Conservation (phyloP, 2,888 invertebrate species). For the Caenorhabditis sp. region DNA sequence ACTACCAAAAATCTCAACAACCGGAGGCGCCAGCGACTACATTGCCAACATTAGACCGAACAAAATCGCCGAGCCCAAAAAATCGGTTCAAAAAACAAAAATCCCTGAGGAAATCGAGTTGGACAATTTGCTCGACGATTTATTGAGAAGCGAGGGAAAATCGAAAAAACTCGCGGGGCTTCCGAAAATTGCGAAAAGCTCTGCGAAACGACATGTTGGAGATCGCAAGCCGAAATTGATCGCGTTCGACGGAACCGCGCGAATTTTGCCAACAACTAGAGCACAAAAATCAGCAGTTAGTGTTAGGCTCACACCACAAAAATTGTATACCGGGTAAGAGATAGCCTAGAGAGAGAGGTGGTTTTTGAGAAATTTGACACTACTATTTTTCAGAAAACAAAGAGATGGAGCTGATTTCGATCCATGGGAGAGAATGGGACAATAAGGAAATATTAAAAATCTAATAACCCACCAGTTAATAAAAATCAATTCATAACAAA, state of each 20-base stretch:
- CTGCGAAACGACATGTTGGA: slow-evolving; percentile 22
- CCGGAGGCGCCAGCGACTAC: neutral
- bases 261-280: slow-evolving; percentile 15
- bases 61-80: slow-evolving; percentile 14
- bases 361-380: neutral
- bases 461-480: slow-evolving; percentile 10
- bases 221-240: slow-evolving; percentile 19
- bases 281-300: no score
- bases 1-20: neutral
- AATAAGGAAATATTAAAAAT: slow-evolving; percentile 7
- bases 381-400: neutral
- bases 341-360: no score
- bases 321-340: slow-evolving; percentile 8
- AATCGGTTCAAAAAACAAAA: slow-evolving; percentile 15
- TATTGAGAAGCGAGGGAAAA: slow-evolving; percentile 23
- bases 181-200: slow-evolving; percentile 18
- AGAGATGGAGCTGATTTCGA: slow-evolving; percentile 29
- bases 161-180: slow-evolving; percentile 3
- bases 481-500: slow-evolving; percentile 16
- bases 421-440: slow-evolving; percentile 41
- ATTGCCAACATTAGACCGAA: neutral
- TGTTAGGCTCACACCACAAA: slow-evolving; percentile 13
- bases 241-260: slow-evolving; percentile 38
- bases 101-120: slow-evolving; percentile 33
- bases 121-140: slow-evolving; percentile 26